Conservation (phyloP, 2,888 invertebrate species). For the Xylota segnis region DNA sequence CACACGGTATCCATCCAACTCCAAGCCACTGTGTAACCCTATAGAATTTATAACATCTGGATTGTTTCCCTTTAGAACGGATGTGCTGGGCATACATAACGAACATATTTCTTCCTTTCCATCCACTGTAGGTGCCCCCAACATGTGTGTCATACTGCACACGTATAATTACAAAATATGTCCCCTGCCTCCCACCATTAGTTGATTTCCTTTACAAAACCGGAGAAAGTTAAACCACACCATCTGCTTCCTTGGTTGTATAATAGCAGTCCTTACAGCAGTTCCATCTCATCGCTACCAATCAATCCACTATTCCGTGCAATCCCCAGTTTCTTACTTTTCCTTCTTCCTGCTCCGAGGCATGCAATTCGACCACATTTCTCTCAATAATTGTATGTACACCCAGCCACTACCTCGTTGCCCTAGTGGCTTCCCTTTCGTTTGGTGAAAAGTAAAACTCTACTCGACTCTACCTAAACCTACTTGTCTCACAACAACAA, state of each 20-base stretch:
- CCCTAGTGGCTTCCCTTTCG: conserved; percentile 71
- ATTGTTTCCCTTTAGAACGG: too few relatives aligned
- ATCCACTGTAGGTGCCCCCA: not conserved
- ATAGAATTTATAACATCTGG: too few relatives aligned
- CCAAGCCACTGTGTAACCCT: too few relatives aligned
- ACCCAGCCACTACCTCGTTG: not conserved
- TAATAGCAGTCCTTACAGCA: conserved; percentile 28
- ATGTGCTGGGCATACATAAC: too few relatives aligned
- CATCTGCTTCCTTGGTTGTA: not conserved
- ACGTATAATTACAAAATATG: not conserved
- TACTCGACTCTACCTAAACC: conserved; percentile 52
- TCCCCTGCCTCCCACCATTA: not conserved
- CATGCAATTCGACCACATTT: not conserved
- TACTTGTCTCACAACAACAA: conserved; percentile 10
- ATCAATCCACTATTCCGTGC: conserved; percentile 6
- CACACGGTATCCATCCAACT: too few relatives aligned
- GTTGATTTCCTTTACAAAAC: conserved; percentile 1
- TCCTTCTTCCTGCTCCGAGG: not conserved
- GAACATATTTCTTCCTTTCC: not conserved
- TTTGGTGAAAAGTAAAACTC: conserved; percentile 67
- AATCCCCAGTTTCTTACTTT: not conserved
- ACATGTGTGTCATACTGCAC: not conserved
- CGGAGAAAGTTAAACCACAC: conserved; percentile 26
- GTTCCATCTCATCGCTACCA: not conserved
- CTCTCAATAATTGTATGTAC: too few relatives aligned